Base-by-base conservation (phyloP, 2,888 invertebrate genomes). In the Patella caerulea region DNA sequence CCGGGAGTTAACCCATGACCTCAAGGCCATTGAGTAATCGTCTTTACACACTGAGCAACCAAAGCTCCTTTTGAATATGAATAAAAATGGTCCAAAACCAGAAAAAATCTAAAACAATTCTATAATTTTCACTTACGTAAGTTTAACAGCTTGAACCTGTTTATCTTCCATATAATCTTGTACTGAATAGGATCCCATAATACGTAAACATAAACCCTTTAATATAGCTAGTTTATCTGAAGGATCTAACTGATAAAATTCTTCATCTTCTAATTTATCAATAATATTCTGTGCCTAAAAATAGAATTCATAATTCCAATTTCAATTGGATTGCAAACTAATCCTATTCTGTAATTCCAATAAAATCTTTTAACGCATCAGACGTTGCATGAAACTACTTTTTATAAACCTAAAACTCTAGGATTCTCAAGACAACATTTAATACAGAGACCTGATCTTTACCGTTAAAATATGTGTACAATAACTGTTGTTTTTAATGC, bases 151-250 rank as follows among this genome's bases (percentile, higher is more conserved):
- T 29, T 87, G 84, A 29, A 85, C 85, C 79, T 91, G 91, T 75
- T 88, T 89, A 73, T 89, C 87, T 76, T 89, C 89, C 90, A 91
- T 91, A 83, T 88, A 91, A 76, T 91, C 90, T 83, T 91, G 91
- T 15, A 91, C 89, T 15, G 91, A 89, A 83, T 91, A 91, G 2
- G 91, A 87, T 65, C 86, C 88, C 87, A 91, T 88, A 56, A 91
- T 86, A 3, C 91, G 86, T 74, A 88, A 86, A 87, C 90, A 90
- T 73, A 91, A 83, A 3, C 89, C 90, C 34, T 83, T 86, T 72
- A 91, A 78, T n/a, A 91, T 83, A 73, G 85, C 78, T 19, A 91
- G 78, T 78, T 91, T 91, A 76, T 90, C 85, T 76, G 82, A 79
- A 3, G 89, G 79, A 14, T 86, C 86, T 45, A 91, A 81, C 78